Percentiles rank a stretch among this genome's conserved stretches.
These are phyloP conservation scores for Terrapene triunguis DNA, from an alignment of 2,113 vertebrate species.

Conservation along the genomic window DNA sequence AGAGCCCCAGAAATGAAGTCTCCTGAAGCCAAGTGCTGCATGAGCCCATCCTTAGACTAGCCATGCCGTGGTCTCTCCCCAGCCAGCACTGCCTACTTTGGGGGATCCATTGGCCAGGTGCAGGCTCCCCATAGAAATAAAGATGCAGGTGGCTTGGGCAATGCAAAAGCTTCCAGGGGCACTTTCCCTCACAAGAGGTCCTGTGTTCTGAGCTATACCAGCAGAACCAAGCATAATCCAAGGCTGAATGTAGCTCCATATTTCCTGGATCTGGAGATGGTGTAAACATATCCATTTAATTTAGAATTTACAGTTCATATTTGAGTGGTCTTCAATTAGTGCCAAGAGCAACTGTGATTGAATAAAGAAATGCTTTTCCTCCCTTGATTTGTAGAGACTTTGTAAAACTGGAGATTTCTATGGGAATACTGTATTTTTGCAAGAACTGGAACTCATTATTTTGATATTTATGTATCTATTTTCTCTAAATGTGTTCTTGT, in stretches of 20 bases:
- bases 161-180: not conserved
- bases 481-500: not conserved
- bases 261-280: not conserved
- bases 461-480: not conserved
- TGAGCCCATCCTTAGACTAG: not conserved
- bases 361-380: not conserved
- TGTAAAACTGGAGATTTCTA: not conserved
- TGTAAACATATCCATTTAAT: not conserved
- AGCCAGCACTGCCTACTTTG: not conserved
- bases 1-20: not conserved
- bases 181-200: not conserved
- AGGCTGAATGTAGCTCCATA: not conserved
- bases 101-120: not conserved
- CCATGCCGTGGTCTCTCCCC: not conserved
- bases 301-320: not conserved
- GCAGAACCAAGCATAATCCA: not conserved
- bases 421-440: not conserved
- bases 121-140: not conserved
- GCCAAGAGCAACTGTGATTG: not conserved
- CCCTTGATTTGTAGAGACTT: not conserved
- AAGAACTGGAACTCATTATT: not conserved
- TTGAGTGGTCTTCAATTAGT: not conserved
- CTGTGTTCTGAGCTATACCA: not conserved
- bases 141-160: not conserved
- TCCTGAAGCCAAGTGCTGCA: not conserved